phyloP scores from a whole-genome alignment of 2,888 invertebrate species.

The Antheraea yamamai region DNA sequence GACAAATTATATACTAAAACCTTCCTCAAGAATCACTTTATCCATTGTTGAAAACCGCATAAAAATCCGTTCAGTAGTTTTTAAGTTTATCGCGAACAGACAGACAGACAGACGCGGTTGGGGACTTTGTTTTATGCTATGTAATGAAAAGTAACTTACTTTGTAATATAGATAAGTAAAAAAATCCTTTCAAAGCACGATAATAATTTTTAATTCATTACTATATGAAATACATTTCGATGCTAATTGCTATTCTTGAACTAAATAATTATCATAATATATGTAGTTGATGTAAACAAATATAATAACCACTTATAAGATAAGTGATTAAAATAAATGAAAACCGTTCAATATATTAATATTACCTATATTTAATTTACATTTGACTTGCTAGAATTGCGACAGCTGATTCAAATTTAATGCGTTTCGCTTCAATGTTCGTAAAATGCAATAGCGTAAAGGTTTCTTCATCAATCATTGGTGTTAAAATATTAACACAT shows the following conservation, averaged over 20 bases:
- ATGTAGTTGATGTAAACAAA: background rate
- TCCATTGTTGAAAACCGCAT: too few species aligned
- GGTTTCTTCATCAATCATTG: slow-evolving; percentile 21
- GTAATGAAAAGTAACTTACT: too few species aligned
- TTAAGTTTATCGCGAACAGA: too few species aligned
- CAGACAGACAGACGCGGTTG: too few species aligned
- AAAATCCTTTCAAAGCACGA: too few species aligned
- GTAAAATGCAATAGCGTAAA: slow-evolving; percentile 17
- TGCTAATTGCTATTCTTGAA: background rate
- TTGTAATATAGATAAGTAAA: too few species aligned
- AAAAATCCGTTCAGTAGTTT: too few species aligned
- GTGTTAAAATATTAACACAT: slow-evolving; percentile 11
- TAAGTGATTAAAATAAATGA: background rate
- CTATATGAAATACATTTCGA: slow-evolving; percentile 16
- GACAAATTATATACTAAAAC: too few species aligned
- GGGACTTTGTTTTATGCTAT: too few species aligned
- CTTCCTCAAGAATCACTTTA: too few species aligned
- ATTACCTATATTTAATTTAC: background rate
- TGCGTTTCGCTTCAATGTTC: slow-evolving; percentile 16
- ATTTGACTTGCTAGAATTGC: background rate
- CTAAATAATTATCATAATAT: background rate
- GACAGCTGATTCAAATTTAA: slow-evolving; percentile 19
- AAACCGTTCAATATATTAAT: slow-evolving; percentile 2
- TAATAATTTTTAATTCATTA: background rate
- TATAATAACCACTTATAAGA: background rate